phyloP scores from a whole-genome alignment of 2,888 invertebrate species.

The Pollenia labialis region DNA sequence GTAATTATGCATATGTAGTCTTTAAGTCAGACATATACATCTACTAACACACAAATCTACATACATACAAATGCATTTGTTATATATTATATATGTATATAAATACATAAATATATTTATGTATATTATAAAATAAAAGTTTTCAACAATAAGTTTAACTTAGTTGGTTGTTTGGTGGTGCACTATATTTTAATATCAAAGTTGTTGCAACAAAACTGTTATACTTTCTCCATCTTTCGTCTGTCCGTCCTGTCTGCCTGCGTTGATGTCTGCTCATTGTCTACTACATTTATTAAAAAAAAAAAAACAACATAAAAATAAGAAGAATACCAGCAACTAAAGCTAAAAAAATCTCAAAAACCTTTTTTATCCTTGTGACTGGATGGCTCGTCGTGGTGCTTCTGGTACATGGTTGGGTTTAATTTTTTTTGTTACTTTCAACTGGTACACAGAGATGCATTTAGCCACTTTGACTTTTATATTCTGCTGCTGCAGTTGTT shows the following conservation, averaged over 20 bases:
- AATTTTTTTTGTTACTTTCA: constrained; percentile 21
- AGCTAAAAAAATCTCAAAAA: constrained; percentile 57
- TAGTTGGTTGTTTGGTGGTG: constrained; percentile 64
- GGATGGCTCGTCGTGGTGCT: constrained; percentile 60
- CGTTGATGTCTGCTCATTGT: constrained; percentile 75
- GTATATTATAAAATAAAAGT: constrained; percentile 62
- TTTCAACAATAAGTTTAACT: constrained; percentile 67
- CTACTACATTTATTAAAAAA: constrained; percentile 70
- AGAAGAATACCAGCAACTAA: constrained; percentile 56
- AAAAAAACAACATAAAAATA: constrained; percentile 21
- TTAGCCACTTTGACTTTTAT: constrained; percentile 68
- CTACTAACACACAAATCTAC: constrained; percentile 33
- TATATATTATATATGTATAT: background rate
- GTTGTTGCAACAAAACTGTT: constrained; percentile 69
- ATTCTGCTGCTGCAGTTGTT: constrained; percentile 38
- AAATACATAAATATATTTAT: constrained; percentile 40
- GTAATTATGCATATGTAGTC: background rate
- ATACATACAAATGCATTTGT: background rate
- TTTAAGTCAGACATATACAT: background rate
- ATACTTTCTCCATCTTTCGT: constrained; percentile 68
- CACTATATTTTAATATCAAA: constrained; percentile 72
- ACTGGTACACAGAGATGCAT: constrained; percentile 65
- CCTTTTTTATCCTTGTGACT: constrained; percentile 71
- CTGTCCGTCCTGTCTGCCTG: constrained; percentile 66
- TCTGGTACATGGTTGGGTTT: constrained; percentile 50